These are phyloP conservation scores for Zophobas morio DNA, from an alignment of 1,140 invertebrate genomes.

Conservation along the genomic window DNA sequence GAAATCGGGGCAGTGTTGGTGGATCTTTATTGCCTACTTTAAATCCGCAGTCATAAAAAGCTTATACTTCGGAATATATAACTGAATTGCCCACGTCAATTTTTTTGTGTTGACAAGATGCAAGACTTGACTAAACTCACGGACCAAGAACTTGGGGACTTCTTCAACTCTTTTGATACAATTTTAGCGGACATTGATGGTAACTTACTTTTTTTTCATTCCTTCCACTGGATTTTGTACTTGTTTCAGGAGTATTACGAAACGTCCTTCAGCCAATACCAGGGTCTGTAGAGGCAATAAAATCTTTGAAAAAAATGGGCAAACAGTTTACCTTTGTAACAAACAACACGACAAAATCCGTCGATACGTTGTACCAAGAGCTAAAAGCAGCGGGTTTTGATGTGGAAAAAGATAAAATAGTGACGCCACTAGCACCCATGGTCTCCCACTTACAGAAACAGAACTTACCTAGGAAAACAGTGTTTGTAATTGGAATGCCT, in stretches of 20 bases:
- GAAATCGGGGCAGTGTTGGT: too few species aligned
- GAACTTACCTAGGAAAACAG: slow-evolving; percentile 58
- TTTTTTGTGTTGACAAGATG: not conserved
- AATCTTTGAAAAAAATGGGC: slow-evolving; percentile 55
- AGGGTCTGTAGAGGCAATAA: slow-evolving; percentile 55
- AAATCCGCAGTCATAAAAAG: too few species aligned
- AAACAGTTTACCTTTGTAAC: slow-evolving; percentile 62
- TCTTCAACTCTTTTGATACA: slow-evolving; percentile 37
- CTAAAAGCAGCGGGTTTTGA: not conserved
- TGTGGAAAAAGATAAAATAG: slow-evolving; percentile 45
- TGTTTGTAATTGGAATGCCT: slow-evolving; percentile 55
- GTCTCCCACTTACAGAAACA: slow-evolving; percentile 57
- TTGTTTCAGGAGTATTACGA: slow-evolving; percentile 57
- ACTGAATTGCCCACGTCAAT: too few species aligned
- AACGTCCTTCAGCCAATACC: slow-evolving; percentile 51
- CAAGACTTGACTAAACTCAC: slow-evolving; percentile 8
- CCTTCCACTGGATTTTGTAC: not conserved
- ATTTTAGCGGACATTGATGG: slow-evolving; percentile 39
- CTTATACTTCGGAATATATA: too few species aligned
- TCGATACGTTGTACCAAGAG: not conserved
- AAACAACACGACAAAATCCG: slow-evolving; percentile 57
- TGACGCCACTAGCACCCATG: slow-evolving; percentile 55
- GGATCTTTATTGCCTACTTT: too few species aligned
- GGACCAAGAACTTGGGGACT: slow-evolving; percentile 20
- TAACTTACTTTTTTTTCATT: not conserved